Evolutionary conservation across 64 coral and sea anemone species (phyloP).

Genomic region (Stichodactyla helianthus): DNA sequence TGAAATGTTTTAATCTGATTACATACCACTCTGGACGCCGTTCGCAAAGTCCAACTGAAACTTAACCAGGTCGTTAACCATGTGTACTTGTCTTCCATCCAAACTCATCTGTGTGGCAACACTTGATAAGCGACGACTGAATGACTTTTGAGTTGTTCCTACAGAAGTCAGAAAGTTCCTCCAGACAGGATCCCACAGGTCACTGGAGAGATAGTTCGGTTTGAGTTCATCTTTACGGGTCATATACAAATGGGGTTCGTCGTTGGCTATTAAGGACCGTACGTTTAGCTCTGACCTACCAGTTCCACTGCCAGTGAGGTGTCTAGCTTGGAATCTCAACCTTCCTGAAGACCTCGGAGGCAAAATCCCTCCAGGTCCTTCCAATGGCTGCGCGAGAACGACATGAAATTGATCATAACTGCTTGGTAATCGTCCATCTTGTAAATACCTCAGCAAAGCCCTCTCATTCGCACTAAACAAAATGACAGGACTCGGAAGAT

Average conservation of each 20-base stretch:
- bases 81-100: constrained; percentile 60
- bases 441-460: constrained; percentile 30
- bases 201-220: constrained; percentile 31
- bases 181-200: constrained; percentile 72
- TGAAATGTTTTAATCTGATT: background rate
- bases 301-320: background rate
- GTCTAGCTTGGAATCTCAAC: constrained; percentile 21
- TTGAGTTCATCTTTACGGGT: constrained; percentile 63
- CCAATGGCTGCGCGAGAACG: constrained; percentile 54
- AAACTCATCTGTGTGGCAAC: constrained; percentile 57
- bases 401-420: constrained; percentile 25
- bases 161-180: constrained; percentile 64
- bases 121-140: constrained; percentile 51
- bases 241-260: constrained; percentile 60
- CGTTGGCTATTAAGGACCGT: background rate
- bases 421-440: constrained; percentile 23
- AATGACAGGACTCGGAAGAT: constrained; percentile 41
- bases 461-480: constrained; percentile 26
- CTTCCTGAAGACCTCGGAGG: constrained; percentile 20
- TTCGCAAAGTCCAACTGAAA: constrained; percentile 73
- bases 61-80: constrained; percentile 53
- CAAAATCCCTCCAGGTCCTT: constrained; percentile 56
- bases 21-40: constrained; percentile 54
- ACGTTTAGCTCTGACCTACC: constrained; percentile 5
- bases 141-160: constrained; percentile 49